phyloP scores from a whole-genome alignment of 37 sponge, comb jelly and placozoan genomes.

The Corticium candelabrum region DNA sequence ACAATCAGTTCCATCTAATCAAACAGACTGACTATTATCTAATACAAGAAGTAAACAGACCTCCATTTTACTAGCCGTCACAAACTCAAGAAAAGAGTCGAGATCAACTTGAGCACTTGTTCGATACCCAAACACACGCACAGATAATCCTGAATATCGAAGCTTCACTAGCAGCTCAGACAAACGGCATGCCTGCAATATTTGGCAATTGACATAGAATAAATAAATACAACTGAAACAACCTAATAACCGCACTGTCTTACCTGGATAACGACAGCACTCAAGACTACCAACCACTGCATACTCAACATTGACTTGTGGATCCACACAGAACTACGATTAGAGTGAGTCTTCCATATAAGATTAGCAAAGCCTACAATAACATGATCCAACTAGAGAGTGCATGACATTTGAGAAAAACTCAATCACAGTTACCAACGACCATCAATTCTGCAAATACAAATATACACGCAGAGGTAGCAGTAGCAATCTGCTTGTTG shows the following conservation, averaged over 20 bases:
- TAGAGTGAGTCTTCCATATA: not conserved
- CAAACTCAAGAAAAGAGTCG: not conserved
- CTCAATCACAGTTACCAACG: not conserved
- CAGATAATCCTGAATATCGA: not conserved
- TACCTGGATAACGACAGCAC: not conserved
- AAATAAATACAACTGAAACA: no score
- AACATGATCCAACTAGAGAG: no score
- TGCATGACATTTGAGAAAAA: not conserved
- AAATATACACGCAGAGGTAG: not conserved
- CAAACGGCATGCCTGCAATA: not conserved
- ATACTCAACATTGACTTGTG: not conserved
- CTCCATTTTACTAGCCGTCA: not conserved
- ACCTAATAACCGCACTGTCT: no score
- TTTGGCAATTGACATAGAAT: no score
- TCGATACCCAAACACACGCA: not conserved
- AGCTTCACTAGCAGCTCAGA: not conserved
- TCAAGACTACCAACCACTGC: not conserved
- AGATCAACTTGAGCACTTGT: not conserved
- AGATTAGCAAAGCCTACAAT: not conserved
- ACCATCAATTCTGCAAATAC: not conserved
- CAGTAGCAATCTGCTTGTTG: not conserved
- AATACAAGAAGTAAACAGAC: not conserved
- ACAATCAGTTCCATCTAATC: not conserved
- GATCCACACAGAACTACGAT: not conserved
- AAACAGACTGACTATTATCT: not conserved